Base-by-base conservation (phyloP, 2,113 vertebrate genomes). In the Festucalex cinctus region DNA sequence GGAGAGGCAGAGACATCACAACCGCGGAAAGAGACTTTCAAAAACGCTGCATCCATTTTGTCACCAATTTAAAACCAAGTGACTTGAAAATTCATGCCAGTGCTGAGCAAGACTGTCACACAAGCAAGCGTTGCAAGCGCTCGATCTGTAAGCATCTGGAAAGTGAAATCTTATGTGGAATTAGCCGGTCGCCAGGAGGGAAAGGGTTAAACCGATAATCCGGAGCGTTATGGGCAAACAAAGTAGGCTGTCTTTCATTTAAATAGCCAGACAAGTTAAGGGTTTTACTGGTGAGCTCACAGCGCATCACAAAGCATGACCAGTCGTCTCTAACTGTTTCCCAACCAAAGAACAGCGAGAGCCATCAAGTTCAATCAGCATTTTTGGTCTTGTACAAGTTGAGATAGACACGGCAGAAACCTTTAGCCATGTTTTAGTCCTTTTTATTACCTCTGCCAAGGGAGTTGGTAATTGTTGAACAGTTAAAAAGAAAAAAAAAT, bases 341-440 rank as follows among this genome's bases (percentile, higher is more conserved):
- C 58, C 36, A 13, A 84, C 78, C 68, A 79, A 82, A 84, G 74
- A 82, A 84, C 85, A 84, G 88, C 80, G 57, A 32, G 69, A 83
- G 78, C 83, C 76, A 79, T 84, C 84, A 76, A 64, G 83, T 86
- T 67, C 77, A 86, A 86, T 90, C 77, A 82, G 68, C 10, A 9
- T 17, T 32, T 32, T 75, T 64, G 57, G 69, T 67, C 68, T 70
- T 49, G 51, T 70, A 63, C 1, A 63, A 58, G 48, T 63, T 48
- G n/a, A 75, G 44, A 51, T 68, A 39, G 74, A 71, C 35, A 43
- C 58, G 63, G 44, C 49, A 71, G 65, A 46, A 46, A 46, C 2
- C 39, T 3, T 10, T 41, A 41, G 39, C 39, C 39, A 41, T 7
- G 9, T 41, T 41, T 32, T 32, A 32, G 28, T 32, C 28, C 28